Percentiles rank a stretch among this genome's conserved stretches.
These are phyloP conservation scores for Mesitornis unicolor DNA, from an alignment of 2,113 vertebrate genomes.

Conservation along the genomic window DNA sequence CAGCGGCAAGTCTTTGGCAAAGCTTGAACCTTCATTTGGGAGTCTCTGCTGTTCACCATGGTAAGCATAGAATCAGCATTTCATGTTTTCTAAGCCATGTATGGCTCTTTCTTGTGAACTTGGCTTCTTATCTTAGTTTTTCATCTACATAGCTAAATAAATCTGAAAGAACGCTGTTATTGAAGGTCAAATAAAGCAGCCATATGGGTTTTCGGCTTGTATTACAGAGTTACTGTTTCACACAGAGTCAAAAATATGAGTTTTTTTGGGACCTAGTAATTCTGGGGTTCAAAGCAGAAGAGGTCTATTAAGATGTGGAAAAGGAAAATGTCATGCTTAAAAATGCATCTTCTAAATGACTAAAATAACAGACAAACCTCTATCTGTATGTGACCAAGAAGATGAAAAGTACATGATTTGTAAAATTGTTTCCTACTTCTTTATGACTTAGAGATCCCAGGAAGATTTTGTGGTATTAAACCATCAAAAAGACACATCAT, in stretches of 20 bases:
- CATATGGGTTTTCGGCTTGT: not conserved
- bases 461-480: not conserved
- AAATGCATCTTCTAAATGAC: not conserved
- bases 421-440: not conserved
- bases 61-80: not conserved
- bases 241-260: not conserved
- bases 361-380: not conserved
- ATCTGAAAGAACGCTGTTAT: not conserved
- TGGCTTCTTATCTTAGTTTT: not conserved
- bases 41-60: not conserved
- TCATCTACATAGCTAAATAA: not conserved
- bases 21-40: not conserved
- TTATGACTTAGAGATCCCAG: not conserved
- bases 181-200: not conserved
- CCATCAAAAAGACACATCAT: not conserved
- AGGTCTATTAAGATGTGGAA: not conserved
- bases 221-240: not conserved
- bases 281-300: not conserved
- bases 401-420: not conserved
- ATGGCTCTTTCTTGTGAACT: not conserved
- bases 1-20: not conserved
- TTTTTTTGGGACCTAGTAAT: accelerated
- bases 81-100: not conserved
- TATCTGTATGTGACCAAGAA: not conserved
- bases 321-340: not conserved